Base-by-base conservation (phyloP, 23 tunicate genomes). In the Styela plicata region DNA sequence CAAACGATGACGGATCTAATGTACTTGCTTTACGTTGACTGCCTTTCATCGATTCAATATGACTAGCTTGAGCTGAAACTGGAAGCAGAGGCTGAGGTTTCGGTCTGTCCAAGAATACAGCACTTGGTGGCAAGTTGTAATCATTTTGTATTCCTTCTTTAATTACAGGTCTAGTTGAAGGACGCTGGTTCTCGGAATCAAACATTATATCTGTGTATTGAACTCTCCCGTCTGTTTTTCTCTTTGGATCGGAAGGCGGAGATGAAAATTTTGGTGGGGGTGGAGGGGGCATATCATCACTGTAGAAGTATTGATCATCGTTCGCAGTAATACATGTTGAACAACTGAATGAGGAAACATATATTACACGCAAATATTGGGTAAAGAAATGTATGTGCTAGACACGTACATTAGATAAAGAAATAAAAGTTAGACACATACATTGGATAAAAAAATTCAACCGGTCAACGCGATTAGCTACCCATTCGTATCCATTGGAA, bases 1-100 rank as follows among this genome's bases (percentile, higher is more conserved):
- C 66, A 53, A 76, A 76, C 1, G 81, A 76, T 5, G 81, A 76
- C 5, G 81, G 81, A 25, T 76, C 63, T 24, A 44, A 23, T 13
- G 29, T 44, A 34, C 78, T 73, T 19, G 32, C 52, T 76, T 53
- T 76, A 33, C 24, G 32, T 31, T 71, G 36, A 32, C 36, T 71
- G 7, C 5, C 36, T 30, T 71, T 71, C 17, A 36, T 28, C 16
- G 77, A 71, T 34, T 71, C 77, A 5, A 34, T 36, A 16, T 71
- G 35, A 13, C 57, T 44, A 13, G 57, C 57, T 44, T 44, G 57
- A 5, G 57, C 57, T 13, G 57, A 44, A 44, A 44, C 57, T 5
- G 13, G 57, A 5, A 13, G 10, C 10, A 44, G 10, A 5, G 7
- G 57, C 7, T 44, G 57, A 44, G 7, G 7, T 13, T 13, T 13